Evolutionary conservation across 1,140 invertebrate genomes (phyloP).

Genomic region (Phthorimaea operculella): DNA sequence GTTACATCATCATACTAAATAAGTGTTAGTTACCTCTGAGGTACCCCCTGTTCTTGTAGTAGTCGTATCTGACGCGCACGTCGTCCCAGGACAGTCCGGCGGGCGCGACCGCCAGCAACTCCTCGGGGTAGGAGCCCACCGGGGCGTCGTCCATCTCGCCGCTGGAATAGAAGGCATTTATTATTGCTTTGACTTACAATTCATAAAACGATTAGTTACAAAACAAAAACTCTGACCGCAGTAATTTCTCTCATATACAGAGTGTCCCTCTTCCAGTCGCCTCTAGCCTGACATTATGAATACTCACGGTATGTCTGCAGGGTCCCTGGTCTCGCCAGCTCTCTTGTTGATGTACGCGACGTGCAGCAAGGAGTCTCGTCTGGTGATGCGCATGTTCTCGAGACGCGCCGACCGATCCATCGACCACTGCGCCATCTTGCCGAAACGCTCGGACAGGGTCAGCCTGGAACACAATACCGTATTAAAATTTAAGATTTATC

Average conservation of each 20-base stretch:
- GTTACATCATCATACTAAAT: no score
- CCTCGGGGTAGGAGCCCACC: conserved; percentile 80
- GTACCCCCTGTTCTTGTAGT: conserved; percentile 88
- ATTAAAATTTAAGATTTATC: no score
- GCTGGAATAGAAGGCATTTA: conserved; percentile 14
- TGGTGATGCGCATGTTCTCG: conserved; percentile 87
- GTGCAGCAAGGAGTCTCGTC: conserved; percentile 72
- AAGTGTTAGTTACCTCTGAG: conserved; percentile 64
- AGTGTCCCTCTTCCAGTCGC: no score
- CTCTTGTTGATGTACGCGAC: conserved; percentile 75
- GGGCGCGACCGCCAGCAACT: conserved; percentile 76
- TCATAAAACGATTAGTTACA: no score
- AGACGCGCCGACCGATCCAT: conserved; percentile 81
- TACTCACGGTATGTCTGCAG: conserved; percentile 31
- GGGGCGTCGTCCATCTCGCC: conserved; percentile 74
- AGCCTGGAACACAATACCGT: conserved; percentile 46
- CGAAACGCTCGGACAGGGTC: conserved; percentile 84
- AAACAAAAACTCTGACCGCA: no score
- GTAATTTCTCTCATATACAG: no score
- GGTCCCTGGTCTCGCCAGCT: conserved; percentile 51
- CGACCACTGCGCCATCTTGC: conserved; percentile 91
- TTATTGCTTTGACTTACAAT: background rate
- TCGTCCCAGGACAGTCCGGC: conserved; percentile 85
- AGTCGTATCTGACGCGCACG: conserved; percentile 83
- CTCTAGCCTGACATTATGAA: no score